Conservation (phyloP, 2,888 invertebrate genomes). For the Ophonus ardosiacus region DNA sequence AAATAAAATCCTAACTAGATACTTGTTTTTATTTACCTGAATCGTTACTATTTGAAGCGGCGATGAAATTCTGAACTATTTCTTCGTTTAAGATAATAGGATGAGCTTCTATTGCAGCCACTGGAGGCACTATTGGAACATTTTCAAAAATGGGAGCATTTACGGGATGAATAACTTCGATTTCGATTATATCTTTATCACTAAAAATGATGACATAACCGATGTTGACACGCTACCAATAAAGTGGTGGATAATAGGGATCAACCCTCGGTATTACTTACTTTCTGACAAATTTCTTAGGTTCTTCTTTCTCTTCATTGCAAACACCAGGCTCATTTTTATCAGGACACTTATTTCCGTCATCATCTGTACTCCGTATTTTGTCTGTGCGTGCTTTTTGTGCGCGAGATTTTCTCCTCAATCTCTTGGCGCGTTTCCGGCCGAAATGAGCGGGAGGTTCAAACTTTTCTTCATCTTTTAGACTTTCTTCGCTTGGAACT, state of each 20-base stretch:
- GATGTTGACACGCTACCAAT: too few relatives aligned
- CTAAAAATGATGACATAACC: too few relatives aligned
- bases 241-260: too few relatives aligned
- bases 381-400: conserved; percentile 46
- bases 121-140: neutral
- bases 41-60: neutral
- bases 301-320: neutral
- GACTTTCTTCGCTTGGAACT: neutral
- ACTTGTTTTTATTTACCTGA: conserved; percentile 17
- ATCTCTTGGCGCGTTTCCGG: conserved; percentile 10
- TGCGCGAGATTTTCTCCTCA: conserved; percentile 28
- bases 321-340: neutral
- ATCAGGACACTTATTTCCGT: neutral
- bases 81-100: neutral
- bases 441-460: conserved; percentile 7
- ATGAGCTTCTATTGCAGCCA: neutral
- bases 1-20: too few relatives aligned
- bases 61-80: neutral
- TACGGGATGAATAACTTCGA: neutral
- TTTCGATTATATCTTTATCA: conserved; percentile 51
- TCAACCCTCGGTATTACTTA: too few relatives aligned
- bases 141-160: neutral
- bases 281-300: neutral
- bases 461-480: conserved; percentile 10
- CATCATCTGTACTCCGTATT: conserved; percentile 38